Percentiles rank a stretch among this genome's conserved stretches.
phyloP scores from a whole-genome alignment of 2,797 vertebrate species.

The Pelodytes ibericus region DNA sequence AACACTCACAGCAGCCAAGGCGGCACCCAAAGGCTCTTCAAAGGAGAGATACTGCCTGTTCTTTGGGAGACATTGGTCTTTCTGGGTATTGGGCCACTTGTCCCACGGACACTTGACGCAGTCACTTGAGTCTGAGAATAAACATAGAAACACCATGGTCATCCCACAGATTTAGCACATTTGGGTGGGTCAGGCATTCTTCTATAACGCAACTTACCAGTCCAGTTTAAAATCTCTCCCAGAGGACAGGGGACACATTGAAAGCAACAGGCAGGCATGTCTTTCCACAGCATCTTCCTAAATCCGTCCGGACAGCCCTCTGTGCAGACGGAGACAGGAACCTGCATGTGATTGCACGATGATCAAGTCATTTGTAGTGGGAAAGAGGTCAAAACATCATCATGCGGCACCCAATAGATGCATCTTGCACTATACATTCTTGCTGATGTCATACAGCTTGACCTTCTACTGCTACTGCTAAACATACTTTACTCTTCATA shows the following conservation, averaged over 20 bases:
- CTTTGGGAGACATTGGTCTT: background rate
- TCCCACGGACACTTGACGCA: conserved; percentile 8
- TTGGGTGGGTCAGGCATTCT: background rate
- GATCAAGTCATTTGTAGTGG: too few species aligned
- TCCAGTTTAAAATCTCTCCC: conserved; percentile 34
- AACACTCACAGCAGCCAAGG: background rate
- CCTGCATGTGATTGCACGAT: background rate
- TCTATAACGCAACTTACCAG: background rate
- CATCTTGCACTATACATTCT: too few species aligned
- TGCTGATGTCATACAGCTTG: too few species aligned
- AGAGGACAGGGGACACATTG: conserved; percentile 30
- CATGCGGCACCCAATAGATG: too few species aligned
- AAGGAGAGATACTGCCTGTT: background rate
- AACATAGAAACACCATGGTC: background rate
- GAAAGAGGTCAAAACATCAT: too few species aligned
- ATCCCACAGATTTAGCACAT: too few species aligned
- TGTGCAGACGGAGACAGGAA: conserved; percentile 36
- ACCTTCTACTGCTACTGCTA: too few species aligned
- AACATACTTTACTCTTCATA: too few species aligned
- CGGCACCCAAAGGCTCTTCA: background rate
- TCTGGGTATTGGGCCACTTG: background rate
- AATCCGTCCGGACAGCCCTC: conserved; percentile 28
- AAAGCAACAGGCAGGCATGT: conserved; percentile 34
- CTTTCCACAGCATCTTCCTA: conserved; percentile 10
- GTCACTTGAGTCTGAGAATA: background rate